phyloP scores from a whole-genome alignment of 2,113 vertebrate species.

The Leptodactylus fuscus region DNA sequence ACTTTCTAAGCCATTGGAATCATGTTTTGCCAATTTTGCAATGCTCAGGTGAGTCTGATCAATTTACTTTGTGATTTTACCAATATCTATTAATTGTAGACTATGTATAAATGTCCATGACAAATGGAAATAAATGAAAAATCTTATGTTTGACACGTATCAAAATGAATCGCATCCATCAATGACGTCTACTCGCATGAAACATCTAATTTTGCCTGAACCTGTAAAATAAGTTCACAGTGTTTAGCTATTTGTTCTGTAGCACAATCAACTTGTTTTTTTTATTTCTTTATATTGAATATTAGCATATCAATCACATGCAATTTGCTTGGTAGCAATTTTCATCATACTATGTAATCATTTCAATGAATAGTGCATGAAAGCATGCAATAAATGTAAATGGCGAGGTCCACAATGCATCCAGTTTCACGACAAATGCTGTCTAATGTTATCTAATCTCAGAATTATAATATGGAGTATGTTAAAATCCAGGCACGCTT shows the following conservation, averaged over 20 bases:
- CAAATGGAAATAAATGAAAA: neutral
- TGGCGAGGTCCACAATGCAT: slow-evolving; percentile 3
- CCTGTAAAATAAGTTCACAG: slow-evolving; percentile 19
- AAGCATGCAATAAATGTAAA: slow-evolving; percentile 12
- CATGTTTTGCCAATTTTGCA: neutral
- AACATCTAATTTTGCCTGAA: slow-evolving; percentile 10
- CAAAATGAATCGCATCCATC: neutral
- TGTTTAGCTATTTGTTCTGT: slow-evolving; percentile 9
- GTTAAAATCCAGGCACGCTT: neutral
- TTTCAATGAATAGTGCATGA: slow-evolving; percentile 43
- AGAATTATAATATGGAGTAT: slow-evolving; percentile 4
- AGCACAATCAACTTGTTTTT: slow-evolving; percentile 22
- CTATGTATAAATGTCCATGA: neutral
- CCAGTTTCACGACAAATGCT: slow-evolving; percentile 4
- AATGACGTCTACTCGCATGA: neutral
- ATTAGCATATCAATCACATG: slow-evolving; percentile 55
- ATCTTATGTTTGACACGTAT: neutral
- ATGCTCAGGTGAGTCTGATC: neutral
- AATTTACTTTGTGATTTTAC: neutral
- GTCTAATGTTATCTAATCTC: neutral
- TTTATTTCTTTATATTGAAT: slow-evolving; percentile 13
- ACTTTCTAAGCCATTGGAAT: neutral
- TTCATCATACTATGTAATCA: slow-evolving; percentile 46
- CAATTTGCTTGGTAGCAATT: slow-evolving; percentile 39
- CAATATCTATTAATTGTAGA: neutral